phyloP scores from a whole-genome alignment of 2,113 vertebrate genomes.

The Callipepla californica region DNA sequence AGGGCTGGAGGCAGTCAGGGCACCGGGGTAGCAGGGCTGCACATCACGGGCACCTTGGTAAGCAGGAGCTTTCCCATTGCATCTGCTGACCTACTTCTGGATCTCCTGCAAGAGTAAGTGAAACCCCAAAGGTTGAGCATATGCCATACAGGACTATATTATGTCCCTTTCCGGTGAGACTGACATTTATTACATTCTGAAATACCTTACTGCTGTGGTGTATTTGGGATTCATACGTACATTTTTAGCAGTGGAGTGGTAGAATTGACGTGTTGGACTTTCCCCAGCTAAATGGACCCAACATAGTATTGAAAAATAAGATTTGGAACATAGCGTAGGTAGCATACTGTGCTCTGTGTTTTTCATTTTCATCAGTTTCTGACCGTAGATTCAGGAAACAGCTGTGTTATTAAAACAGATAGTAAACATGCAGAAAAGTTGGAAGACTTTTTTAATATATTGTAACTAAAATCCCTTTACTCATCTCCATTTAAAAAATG shows the following conservation, averaged over 20 bases:
- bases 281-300: not conserved
- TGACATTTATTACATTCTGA: not conserved
- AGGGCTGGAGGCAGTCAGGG: accelerated
- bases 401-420: not conserved
- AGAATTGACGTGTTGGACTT: not conserved
- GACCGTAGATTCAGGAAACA: not conserved
- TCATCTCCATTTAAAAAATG: not conserved
- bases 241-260: not conserved
- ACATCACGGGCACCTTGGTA: not conserved
- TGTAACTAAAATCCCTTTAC: not conserved
- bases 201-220: not conserved
- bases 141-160: not conserved
- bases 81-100: not conserved
- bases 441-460: not conserved
- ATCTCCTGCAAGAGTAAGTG: not conserved
- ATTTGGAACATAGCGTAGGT: not conserved
- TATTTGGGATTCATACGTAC: not conserved
- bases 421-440: not conserved
- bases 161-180: not conserved
- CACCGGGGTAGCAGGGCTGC: accelerated
- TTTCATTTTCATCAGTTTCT: not conserved
- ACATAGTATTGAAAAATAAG: not conserved
- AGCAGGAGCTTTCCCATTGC: accelerated
- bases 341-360: not conserved
- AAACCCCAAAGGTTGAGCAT: not conserved